Conservation (phyloP, 1,140 invertebrate species). For the Bemisia tabaci region DNA sequence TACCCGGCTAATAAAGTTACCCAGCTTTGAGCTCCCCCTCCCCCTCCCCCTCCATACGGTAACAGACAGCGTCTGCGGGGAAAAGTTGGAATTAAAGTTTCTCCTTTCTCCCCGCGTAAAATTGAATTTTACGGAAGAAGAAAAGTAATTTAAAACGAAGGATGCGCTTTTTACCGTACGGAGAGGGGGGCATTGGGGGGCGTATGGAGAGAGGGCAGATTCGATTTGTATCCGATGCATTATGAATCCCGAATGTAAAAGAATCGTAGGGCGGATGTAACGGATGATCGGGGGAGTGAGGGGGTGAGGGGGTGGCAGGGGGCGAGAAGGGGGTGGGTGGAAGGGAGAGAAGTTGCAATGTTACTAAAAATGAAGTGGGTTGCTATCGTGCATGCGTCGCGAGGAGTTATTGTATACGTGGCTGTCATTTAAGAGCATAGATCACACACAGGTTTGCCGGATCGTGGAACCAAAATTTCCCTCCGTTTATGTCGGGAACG, state of each 20-base stretch:
- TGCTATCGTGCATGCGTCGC: neutral
- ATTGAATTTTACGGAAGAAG: neutral
- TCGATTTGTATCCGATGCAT: neutral
- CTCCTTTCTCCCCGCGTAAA: neutral
- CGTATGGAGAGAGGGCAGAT: neutral
- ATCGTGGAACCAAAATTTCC: too few species aligned
- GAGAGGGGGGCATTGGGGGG: neutral
- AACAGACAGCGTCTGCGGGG: neutral
- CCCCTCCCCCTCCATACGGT: too few species aligned
- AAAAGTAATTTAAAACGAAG: neutral
- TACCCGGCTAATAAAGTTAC: too few species aligned
- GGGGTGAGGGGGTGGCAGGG: neutral
- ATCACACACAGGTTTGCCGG: neutral
- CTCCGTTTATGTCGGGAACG: too few species aligned
- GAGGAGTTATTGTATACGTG: neutral
- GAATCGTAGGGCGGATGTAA: neutral
- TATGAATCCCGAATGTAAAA: neutral
- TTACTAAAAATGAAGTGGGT: neutral
- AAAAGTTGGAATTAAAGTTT: neutral
- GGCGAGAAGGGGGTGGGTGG: neutral
- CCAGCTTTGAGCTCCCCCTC: too few species aligned
- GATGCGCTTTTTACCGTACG: neutral
- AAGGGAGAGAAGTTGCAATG: neutral
- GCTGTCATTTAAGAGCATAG: neutral
- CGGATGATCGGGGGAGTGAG: neutral